Evolutionary conservation across 1,140 invertebrate species (phyloP).

Genomic region (fruit fly (Drosophila melanogaster)): DNA sequence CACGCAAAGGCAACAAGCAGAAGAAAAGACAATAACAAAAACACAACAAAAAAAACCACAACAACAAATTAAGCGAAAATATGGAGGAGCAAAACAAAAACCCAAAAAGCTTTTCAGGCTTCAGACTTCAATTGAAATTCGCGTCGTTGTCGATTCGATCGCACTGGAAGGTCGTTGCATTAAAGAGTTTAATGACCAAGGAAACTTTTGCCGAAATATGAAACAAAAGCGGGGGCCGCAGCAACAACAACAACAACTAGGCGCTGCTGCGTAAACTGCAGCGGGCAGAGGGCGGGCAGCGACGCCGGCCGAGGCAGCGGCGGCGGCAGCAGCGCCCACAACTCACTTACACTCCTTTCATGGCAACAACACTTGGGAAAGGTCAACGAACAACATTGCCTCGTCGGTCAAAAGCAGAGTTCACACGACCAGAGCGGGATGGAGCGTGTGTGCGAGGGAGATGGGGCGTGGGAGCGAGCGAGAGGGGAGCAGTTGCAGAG

Average conservation of each 20-base stretch:
- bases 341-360: constrained; percentile 72
- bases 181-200: constrained; percentile 83
- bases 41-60: constrained; percentile 31
- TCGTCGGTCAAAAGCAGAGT: constrained; percentile 82
- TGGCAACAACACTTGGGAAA: constrained; percentile 78
- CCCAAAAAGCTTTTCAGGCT: constrained; percentile 31
- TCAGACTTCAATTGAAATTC: constrained; percentile 72
- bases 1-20: constrained; percentile 14
- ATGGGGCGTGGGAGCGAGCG: constrained; percentile 7
- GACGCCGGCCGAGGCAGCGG: constrained; percentile 6
- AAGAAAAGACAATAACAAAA: constrained; percentile 21
- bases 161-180: constrained; percentile 79
- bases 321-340: constrained; percentile 49
- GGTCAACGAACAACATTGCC: constrained; percentile 82
- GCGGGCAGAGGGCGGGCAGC: constrained; percentile 18
- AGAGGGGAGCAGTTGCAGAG: constrained; percentile 14
- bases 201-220: constrained; percentile 81
- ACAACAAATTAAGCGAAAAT: constrained; percentile 1
- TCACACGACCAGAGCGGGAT: constrained; percentile 66
- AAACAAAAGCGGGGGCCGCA: constrained; percentile 66
- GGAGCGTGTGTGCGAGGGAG: constrained; percentile 16
- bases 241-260: constrained; percentile 49
- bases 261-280: constrained; percentile 57
- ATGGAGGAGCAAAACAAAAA: constrained; percentile 42
- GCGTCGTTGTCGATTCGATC: constrained; percentile 60